A percentile compares a stretch with the other conserved stretches of the same genome.
These are phyloP conservation scores for Danio choprae DNA, from an alignment of 2,797 vertebrate species.

Conservation along the genomic window DNA sequence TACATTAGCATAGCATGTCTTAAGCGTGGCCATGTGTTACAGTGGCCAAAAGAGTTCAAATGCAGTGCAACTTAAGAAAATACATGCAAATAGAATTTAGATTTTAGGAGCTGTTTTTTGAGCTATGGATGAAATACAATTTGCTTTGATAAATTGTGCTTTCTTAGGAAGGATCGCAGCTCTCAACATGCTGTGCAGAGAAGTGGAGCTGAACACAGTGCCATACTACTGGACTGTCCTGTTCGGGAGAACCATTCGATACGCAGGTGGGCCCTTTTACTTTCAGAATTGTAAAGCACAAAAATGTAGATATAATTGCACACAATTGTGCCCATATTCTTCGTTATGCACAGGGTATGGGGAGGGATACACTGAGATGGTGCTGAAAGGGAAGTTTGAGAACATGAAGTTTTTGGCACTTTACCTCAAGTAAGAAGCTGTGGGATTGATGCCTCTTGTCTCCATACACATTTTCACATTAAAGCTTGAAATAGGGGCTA, in stretches of 20 bases:
- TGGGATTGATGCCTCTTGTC: neutral
- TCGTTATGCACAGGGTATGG: constrained; percentile 76
- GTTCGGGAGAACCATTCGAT: constrained; percentile 82
- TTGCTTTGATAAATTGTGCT: no score
- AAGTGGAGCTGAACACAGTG: constrained; percentile 74
- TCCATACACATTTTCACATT: neutral
- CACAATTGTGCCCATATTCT: neutral
- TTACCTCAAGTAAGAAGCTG: constrained; percentile 83
- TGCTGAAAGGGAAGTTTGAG: constrained; percentile 81
- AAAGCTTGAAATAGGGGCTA: neutral
- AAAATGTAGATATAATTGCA: neutral
- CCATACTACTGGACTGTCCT: constrained; percentile 89
- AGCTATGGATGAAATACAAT: no score
- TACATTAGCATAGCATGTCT: neutral
- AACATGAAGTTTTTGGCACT: constrained; percentile 83
- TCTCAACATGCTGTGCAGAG: constrained; percentile 81
- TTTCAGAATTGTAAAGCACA: neutral
- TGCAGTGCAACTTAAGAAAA: no score
- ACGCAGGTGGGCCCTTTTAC: constrained; percentile 74
- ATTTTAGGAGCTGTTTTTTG: no score
- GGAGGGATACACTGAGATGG: constrained; percentile 80
- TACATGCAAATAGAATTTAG: no score
- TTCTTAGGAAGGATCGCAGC: constrained; percentile 80
- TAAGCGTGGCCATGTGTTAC: neutral
- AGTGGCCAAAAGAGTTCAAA: neutral